These are phyloP conservation scores for Cyphotilapia sp. DNA, from an alignment of 2,113 vertebrate genomes.

Conservation along the genomic window DNA sequence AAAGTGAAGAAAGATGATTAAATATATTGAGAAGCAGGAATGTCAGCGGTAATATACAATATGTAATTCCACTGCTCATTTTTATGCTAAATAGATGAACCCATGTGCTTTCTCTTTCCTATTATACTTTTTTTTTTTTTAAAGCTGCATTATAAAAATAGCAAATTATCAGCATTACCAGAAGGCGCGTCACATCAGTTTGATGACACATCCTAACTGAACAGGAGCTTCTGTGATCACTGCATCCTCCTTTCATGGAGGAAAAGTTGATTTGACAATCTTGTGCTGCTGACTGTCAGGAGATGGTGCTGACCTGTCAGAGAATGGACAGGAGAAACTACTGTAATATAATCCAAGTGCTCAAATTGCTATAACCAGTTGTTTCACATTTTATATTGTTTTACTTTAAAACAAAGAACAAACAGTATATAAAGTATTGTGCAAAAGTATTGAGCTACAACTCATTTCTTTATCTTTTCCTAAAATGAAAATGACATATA, in stretches of 20 bases:
- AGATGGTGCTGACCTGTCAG: not conserved
- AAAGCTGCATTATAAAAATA: not conserved
- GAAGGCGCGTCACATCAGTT: not conserved
- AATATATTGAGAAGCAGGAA: not conserved
- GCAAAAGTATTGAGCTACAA: not conserved
- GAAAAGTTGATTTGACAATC: not conserved
- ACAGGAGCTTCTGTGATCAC: not conserved
- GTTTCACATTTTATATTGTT: not conserved
- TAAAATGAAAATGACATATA: not conserved
- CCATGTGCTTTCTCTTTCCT: not conserved
- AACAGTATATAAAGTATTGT: not conserved
- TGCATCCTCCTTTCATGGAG: not conserved
- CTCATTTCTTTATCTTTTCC: not conserved
- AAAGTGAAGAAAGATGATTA: not conserved
- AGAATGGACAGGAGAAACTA: not conserved
- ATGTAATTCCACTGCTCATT: not conserved
- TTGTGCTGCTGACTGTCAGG: not conserved
- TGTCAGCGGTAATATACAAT: not conserved
- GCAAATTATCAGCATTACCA: not conserved
- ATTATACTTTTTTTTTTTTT: not conserved
- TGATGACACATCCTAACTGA: not conserved
- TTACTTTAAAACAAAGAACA: not conserved
- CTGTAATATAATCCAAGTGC: not conserved
- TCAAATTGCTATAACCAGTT: not conserved
- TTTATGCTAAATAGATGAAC: slow-evolving; percentile 16